These are phyloP conservation scores for Morpho deidamia DNA, from an alignment of 2,888 invertebrate genomes.

Conservation along the genomic window DNA sequence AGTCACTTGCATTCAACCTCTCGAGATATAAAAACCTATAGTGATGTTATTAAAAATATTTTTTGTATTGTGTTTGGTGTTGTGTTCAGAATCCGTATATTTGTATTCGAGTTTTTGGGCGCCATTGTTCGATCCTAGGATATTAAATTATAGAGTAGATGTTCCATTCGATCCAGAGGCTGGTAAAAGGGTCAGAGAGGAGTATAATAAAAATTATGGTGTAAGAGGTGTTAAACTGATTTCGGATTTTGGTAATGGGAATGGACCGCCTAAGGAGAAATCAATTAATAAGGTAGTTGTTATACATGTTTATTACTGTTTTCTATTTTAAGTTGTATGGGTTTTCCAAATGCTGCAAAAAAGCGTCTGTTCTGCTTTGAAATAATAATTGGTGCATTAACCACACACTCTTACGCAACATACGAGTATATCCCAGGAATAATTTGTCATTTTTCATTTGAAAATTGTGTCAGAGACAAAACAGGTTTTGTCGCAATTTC, in stretches of 20 bases:
- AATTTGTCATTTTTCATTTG: too few species aligned
- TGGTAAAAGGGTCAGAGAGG: slow-evolving; percentile 37
- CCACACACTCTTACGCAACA: too few species aligned
- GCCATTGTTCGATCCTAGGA: slow-evolving; percentile 50
- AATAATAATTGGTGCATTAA: too few species aligned
- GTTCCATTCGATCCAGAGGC: slow-evolving; percentile 43
- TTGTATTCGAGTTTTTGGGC: slow-evolving; percentile 65
- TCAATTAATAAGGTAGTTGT: slow-evolving; percentile 33
- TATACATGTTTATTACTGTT: too few species aligned
- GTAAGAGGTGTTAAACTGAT: slow-evolving; percentile 51
- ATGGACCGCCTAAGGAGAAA: slow-evolving; percentile 27
- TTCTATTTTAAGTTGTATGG: too few species aligned
- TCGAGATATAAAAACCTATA: slow-evolving; percentile 12
- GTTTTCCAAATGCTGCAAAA: too few species aligned
- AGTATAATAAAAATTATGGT: slow-evolving; percentile 45
- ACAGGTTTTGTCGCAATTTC: too few species aligned
- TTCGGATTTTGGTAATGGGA: slow-evolving; percentile 53
- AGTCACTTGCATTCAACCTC: slow-evolving; percentile 25
- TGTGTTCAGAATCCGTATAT: slow-evolving; percentile 31
- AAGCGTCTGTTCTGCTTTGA: too few species aligned
- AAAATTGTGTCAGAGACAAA: too few species aligned
- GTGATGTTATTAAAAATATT: slow-evolving; percentile 28
- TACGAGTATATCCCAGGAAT: too few species aligned
- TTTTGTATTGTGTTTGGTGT: slow-evolving; percentile 29
- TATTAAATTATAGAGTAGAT: slow-evolving; percentile 57